Evolutionary conservation across 2,888 invertebrate species (phyloP), one percentile per base, ranked within the genome.

Genomic region (Erpobdella octoculata): DNA sequence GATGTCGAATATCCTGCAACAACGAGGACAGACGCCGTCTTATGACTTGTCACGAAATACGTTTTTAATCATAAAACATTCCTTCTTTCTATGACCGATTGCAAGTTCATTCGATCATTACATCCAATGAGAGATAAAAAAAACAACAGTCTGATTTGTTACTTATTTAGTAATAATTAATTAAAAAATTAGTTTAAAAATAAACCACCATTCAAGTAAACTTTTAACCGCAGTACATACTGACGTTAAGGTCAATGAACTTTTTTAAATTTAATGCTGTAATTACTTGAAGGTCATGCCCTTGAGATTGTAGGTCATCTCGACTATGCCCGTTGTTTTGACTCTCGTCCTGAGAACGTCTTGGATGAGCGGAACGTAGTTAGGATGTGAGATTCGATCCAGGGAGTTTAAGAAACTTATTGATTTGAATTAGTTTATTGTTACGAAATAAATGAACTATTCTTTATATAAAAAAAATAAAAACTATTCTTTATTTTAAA

Each of bases 1-100:
- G 68, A 93, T 92, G 84, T 93, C 92, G 84, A 93, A 92, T 89
- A 93, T 91, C 85, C 91, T 92, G 79, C 3, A 38, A 1, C 15
- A 46, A 46, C 15, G 18, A 46, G 15, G 18, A 46, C 46, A 46
- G 46, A 46, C 15, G 18, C 15, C 18, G 15, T 18, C 15, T 46
- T n/a, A n/a, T n/a, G n/a, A n/a, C n/a, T n/a, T n/a, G n/a, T n/a
- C n/a, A n/a, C n/a, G n/a, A n/a, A n/a, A n/a, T n/a, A n/a, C n/a
- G n/a, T n/a, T n/a, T n/a, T n/a, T n/a, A n/a, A n/a, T n/a, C n/a
- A n/a, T n/a, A n/a, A n/a, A n/a, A n/a, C n/a, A n/a, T n/a, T n/a
- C n/a, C n/a, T n/a, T n/a, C n/a, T n/a, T n/a, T n/a, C n/a, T n/a
- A n/a, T n/a, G n/a, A n/a, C n/a, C n/a, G n/a, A n/a, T n/a, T n/a